Base-by-base conservation (phyloP, 2,888 invertebrate genomes). In the Pycnomerus fuliginosus region DNA sequence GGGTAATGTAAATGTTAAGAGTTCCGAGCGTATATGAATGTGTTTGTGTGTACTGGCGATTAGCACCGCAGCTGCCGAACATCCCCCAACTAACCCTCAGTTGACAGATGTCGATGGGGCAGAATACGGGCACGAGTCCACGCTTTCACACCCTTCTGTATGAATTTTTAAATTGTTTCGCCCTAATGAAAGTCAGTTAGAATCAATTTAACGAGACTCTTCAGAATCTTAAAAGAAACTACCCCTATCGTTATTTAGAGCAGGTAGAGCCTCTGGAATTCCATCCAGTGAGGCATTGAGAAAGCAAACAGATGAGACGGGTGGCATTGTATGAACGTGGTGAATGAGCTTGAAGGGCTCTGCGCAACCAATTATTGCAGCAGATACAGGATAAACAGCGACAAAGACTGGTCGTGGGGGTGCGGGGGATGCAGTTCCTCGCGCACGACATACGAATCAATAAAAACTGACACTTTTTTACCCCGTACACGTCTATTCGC, bases 381-480 rank as follows among this genome's bases (percentile, higher is more conserved):
- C 63, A 64, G 62, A 65, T 65, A 64, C 58, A 61, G 64, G 65
- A 65, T 65, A 67, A 67, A 66, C 64, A 66, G 65, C 59, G 63
- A 65, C 65, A 65, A 62, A 65, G 64, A 61, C 50, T 55, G 55
- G 42, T 48, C 58, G 52, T 38, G 47, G 44, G 50, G 54, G 45
- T 43, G 52, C 35, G 49, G 17, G 45, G 43, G 37, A 39, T 25
- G 47, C 34, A 27, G 52, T 57, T 55, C 58, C 57, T 60, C 61
- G 64, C 61, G 61, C 60, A 60, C 61, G 58, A 60, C 63, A 61
- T 58, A 54, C 62, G 64, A 68, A 68, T 68, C 68, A 66, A 68
- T 68, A 68, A 68, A 68, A 68, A 67, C 63, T 65, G 67, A 67
- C 67, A 68, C 65, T 65, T 67, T 61, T 67, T 58, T 56, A 52